Evolutionary conservation across 2,797 vertebrate genomes (phyloP).

Genomic region (Neomorphus geoffroyi): DNA sequence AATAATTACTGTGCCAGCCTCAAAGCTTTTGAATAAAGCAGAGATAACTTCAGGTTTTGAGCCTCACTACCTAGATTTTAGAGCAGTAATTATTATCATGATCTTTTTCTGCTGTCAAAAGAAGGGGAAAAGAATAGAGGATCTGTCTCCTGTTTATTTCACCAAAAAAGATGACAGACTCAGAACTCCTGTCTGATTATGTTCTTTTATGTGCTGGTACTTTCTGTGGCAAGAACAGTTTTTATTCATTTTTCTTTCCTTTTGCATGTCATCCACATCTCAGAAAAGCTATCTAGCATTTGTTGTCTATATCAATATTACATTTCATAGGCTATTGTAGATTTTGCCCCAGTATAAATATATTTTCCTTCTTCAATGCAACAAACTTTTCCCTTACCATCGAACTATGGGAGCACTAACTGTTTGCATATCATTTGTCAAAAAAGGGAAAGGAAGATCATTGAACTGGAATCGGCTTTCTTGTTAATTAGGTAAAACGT

Average conservation of each 20-base stretch:
- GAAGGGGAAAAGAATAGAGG: neutral
- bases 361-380: neutral
- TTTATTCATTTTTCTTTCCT: constrained; percentile 2
- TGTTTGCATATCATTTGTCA: neutral
- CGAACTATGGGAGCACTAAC: neutral
- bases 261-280: neutral
- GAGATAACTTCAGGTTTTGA: neutral
- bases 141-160: neutral
- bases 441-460: neutral
- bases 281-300: neutral
- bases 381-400: neutral
- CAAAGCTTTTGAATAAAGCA: neutral
- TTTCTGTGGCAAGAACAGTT: neutral
- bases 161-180: constrained; percentile 35
- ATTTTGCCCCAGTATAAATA: neutral
- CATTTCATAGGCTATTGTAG: neutral
- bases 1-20: neutral
- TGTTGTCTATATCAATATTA: neutral
- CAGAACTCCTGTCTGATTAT: constrained; percentile 18
- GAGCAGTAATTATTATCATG: neutral
- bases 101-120: constrained; percentile 26
- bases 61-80: neutral
- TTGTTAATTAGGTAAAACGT: neutral
- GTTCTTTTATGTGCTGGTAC: neutral
- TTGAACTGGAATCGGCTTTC: neutral